Base-by-base conservation (phyloP, 23 tunicate genomes). In the Diplosoma virens region DNA sequence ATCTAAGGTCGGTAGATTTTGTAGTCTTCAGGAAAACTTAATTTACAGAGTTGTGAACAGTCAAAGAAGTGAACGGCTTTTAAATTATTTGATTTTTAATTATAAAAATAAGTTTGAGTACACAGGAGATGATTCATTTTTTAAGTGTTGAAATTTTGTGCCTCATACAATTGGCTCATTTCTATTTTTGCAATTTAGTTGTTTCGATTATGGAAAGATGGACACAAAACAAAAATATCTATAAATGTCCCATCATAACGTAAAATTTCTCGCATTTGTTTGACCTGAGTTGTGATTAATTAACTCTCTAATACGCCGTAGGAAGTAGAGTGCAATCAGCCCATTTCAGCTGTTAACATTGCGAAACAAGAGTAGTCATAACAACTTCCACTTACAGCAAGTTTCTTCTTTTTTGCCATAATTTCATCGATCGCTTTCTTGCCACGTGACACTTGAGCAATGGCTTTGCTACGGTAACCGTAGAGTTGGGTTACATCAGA, bases 381-480 rank as follows among this genome's bases (percentile, higher is more conserved):
- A 7, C 11, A 41, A 41, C n/a, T 41, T 7, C 14, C 29, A 24
- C 75, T 68, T 26, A 68, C 75, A 53, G 75, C 75, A 9, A 68
- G 32, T 4, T 68, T 37, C 26, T 21, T 1, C 32, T 77, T 77
- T 33, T n/a, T n/a, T 20, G 71, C 35, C 5, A 77, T 24, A 32
- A 77, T 33, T 1, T 61, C 56, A 61, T 77, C 82, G 3, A 77
- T 71, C 33, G 23, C 82, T 3, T 34, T 37, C 63, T 77, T 59
- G 25, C 82, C 82, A 22, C 6, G 27, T 31, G 71, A 5, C 24
- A 77, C 56, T n/a, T 2, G 1, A 30, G 32, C 35, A 2, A 77
- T 60, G 1, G 61, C 32, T 58, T 77, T 11, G 18, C 82, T 71
- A 0, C 82, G 56, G 58, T 60, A 59, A 24, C 82, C 82, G 41